A percentile compares a stretch with the other conserved stretches of the same genome.
Conservation (phyloP, 2,113 vertebrate genomes). For the Lucifuga dentata region DNA sequence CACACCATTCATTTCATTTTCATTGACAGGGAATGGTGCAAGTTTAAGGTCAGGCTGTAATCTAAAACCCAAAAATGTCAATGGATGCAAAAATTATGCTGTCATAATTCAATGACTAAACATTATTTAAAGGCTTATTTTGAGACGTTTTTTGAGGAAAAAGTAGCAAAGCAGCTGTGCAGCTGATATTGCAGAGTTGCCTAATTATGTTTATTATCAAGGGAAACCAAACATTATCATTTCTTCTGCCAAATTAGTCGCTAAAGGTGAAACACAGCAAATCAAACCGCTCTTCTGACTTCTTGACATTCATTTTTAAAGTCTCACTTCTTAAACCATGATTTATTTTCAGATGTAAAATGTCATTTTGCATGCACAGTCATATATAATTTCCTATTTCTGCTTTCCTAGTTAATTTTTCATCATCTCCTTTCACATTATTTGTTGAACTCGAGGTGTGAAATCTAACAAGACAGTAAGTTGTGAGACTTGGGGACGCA, state of each 20-base stretch:
- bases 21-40: conserved; percentile 21
- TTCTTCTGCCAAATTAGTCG: neutral
- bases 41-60: conserved; percentile 59
- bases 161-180: too few species aligned
- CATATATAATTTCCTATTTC: neutral
- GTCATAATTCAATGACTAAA: conserved; percentile 7
- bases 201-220: conserved; percentile 38
- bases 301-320: too few species aligned
- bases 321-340: too few species aligned
- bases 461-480: conserved; percentile 71
- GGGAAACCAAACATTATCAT: conserved; percentile 4
- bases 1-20: conserved; percentile 27
- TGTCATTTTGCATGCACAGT: too few species aligned
- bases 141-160: neutral
- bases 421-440: conserved; percentile 60
- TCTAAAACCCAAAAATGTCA: conserved; percentile 61
- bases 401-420: conserved; percentile 35
- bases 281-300: too few species aligned
- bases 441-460: conserved; percentile 65
- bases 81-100: conserved; percentile 53
- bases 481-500: conserved; percentile 61
- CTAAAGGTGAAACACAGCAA: conserved; percentile 23
- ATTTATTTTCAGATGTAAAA: too few species aligned
- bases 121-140: conserved; percentile 16
- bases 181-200: neutral